Conservation (phyloP, 2,113 vertebrate genomes). For the Phalacrocorax brasilianus region DNA sequence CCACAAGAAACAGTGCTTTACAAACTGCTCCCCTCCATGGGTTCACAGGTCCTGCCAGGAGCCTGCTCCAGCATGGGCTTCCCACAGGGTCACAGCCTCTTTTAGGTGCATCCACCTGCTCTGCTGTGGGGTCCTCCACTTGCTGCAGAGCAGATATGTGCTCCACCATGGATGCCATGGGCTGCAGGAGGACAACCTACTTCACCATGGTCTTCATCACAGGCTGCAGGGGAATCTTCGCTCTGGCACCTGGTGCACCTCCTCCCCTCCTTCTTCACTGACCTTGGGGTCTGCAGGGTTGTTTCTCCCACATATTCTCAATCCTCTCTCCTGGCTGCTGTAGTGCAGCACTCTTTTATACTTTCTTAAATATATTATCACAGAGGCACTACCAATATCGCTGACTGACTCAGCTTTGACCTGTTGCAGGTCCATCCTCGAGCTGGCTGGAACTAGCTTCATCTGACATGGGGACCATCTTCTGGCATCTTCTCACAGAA, state of each 20-base stretch:
- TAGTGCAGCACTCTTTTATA: not conserved
- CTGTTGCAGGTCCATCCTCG: not conserved
- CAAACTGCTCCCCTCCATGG: too few species aligned
- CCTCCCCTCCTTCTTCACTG: not conserved
- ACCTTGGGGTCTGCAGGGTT: not conserved
- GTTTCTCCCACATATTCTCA: not conserved
- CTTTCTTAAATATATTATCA: not conserved
- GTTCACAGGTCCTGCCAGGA: not conserved
- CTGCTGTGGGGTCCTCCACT: accelerated
- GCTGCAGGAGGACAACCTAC: not conserved
- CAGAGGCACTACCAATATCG: not conserved
- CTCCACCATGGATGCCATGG: not conserved
- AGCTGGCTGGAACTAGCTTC: not conserved
- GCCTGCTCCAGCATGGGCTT: not conserved
- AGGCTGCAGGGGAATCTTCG: not conserved
- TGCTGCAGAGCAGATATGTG: not conserved
- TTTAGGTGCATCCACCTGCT: not conserved
- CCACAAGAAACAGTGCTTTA: not conserved
- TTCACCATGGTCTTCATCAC: not conserved
- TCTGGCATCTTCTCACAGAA: not conserved
- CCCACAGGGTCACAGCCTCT: not conserved
- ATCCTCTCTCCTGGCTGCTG: not conserved
- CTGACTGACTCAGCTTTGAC: not conserved
- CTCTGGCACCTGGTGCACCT: accelerated
- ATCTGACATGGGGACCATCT: not conserved